Evolutionary conservation across 2,888 invertebrate species (phyloP).

Genomic region (Papilio protenor): DNA sequence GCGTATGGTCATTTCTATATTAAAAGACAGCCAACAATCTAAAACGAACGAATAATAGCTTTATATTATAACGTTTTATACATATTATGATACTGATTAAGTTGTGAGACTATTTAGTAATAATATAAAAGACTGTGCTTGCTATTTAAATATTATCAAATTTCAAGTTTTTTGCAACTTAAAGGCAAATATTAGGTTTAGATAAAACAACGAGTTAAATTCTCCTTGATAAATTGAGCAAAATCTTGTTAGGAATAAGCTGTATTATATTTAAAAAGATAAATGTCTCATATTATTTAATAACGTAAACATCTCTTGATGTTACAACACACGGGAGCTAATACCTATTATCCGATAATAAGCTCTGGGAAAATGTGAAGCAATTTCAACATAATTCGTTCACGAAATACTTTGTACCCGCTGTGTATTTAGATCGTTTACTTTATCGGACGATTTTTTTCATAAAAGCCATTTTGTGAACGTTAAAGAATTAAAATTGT

Average conservation of each 20-base stretch:
- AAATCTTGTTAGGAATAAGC: not conserved
- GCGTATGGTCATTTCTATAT: too few species aligned
- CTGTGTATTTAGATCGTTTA: not conserved
- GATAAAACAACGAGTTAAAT: not conserved
- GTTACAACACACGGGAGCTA: constrained; percentile 20
- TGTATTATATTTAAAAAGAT: not conserved
- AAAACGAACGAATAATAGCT: too few species aligned
- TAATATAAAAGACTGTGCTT: not conserved
- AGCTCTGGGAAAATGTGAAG: constrained; percentile 15
- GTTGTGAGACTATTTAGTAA: too few species aligned
- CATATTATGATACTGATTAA: not conserved
- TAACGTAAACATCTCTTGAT: not conserved
- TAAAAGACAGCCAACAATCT: too few species aligned
- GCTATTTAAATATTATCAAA: too few species aligned
- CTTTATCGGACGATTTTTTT: not conserved
- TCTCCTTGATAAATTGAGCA: not conserved
- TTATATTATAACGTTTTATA: too few species aligned
- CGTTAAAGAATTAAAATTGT: not conserved
- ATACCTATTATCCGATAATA: constrained; percentile 15
- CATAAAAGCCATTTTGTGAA: not conserved
- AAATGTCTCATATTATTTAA: constrained; percentile 7
- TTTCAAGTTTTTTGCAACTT: not conserved
- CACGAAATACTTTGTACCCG: constrained; percentile 8
- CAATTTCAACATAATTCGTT: constrained; percentile 9
- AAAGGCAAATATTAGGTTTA: not conserved